Conservation (phyloP, 2,113 vertebrate genomes). For the Sinocyclocheilus rhinocerous region DNA sequence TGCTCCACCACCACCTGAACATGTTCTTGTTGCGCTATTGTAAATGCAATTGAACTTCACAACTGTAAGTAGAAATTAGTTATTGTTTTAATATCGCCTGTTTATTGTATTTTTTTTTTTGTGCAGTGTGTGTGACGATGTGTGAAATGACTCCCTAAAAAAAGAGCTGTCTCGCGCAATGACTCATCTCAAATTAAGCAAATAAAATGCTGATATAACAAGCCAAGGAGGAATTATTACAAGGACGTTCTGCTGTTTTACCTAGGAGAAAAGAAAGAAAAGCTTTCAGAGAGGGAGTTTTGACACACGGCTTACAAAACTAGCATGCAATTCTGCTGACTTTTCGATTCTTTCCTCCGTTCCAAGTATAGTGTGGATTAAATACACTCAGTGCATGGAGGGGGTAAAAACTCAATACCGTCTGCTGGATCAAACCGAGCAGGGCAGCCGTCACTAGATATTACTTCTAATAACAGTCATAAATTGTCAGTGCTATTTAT, state of each 20-base stretch:
- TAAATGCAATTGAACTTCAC: not conserved
- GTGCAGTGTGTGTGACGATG: not conserved
- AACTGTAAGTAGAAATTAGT: conserved; percentile 40
- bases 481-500: conserved; percentile 50
- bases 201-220: conserved; percentile 19
- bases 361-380: conserved; percentile 50
- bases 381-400: conserved; percentile 47
- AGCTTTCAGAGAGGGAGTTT: conserved; percentile 3
- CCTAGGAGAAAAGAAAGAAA: not conserved
- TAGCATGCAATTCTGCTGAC: conserved; percentile 39
- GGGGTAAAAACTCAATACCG: conserved; percentile 68
- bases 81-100: conserved; percentile 30
- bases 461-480: conserved; percentile 51
- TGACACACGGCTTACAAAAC: not conserved
- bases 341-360: conserved; percentile 26
- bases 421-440: conserved; percentile 58
- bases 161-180: conserved; percentile 6
- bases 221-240: not conserved
- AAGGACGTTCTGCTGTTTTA: conserved; percentile 10
- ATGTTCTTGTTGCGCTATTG: not conserved
- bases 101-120: conserved; percentile 41
- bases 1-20: not conserved
- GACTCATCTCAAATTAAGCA: conserved; percentile 35
- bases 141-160: conserved; percentile 51
- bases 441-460: conserved; percentile 58